phyloP scores from a whole-genome alignment of 2,797 vertebrate species.

The Amphiprion clarkii region DNA sequence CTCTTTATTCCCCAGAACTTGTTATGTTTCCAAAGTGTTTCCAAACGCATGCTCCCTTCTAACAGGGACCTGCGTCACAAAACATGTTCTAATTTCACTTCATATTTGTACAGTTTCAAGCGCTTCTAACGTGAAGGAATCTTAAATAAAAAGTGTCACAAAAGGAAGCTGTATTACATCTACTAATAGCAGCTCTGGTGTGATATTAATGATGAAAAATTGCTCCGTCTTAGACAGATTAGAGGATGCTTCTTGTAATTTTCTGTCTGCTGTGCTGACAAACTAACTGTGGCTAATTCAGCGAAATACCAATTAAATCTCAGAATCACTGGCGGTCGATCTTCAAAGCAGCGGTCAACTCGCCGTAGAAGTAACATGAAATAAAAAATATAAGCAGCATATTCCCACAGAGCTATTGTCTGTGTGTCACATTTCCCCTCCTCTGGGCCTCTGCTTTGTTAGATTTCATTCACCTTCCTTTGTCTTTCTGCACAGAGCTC shows the following conservation, averaged over 20 bases:
- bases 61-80: background rate
- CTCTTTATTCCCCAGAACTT: slow-evolving; percentile 1
- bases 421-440: background rate
- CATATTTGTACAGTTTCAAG: background rate
- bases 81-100: slow-evolving; percentile 7
- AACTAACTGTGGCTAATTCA: background rate
- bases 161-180: background rate
- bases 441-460: slow-evolving; percentile 12
- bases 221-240: slow-evolving; percentile 15
- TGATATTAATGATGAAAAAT: slow-evolving; percentile 29
- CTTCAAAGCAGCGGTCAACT: background rate
- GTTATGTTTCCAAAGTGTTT: slow-evolving; percentile 1
- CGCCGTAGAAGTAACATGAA: background rate
- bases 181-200: too few species aligned
- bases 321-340: slow-evolving; percentile 8
- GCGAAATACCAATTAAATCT: slow-evolving; percentile 13
- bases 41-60: background rate
- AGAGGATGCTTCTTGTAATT: background rate
- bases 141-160: background rate
- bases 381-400: background rate
- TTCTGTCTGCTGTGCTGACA: slow-evolving; percentile 7
- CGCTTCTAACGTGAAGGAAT: background rate
- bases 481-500: slow-evolving; percentile 28
- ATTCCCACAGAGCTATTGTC: background rate
- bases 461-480: slow-evolving; percentile 41